These are phyloP conservation scores for Chamaea fasciata DNA, from an alignment of 2,113 vertebrate genomes.

Conservation along the genomic window DNA sequence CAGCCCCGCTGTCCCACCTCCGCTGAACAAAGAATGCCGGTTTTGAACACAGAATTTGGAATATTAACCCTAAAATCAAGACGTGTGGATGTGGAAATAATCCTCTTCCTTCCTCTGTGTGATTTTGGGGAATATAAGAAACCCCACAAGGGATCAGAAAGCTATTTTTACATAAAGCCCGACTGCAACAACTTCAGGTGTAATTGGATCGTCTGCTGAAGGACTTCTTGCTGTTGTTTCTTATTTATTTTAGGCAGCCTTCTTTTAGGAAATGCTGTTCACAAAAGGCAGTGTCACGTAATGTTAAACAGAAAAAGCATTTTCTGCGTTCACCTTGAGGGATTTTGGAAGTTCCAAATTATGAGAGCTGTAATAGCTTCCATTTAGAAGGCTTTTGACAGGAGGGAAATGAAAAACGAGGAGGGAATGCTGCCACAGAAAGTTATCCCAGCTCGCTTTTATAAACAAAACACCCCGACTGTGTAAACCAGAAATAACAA, in stretches of 20 bases:
- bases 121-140: not conserved
- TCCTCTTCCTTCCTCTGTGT: fast-evolving
- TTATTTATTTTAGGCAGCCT: not conserved
- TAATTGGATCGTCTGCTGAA: not conserved
- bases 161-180: not conserved
- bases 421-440: not conserved
- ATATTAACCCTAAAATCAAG: too few relatives aligned
- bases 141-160: not conserved
- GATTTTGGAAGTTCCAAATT: not conserved
- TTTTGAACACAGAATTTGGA: fast-evolving
- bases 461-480: not conserved
- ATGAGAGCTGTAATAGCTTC: not conserved
- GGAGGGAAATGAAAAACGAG: not conserved
- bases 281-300: not conserved
- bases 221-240: not conserved
- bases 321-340: not conserved
- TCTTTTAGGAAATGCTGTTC: not conserved
- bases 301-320: not conserved
- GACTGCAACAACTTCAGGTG: fast-evolving
- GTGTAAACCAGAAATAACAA: not conserved
- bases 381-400: not conserved
- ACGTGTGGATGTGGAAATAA: fast-evolving
- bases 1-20: not conserved
- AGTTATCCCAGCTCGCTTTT: not conserved
- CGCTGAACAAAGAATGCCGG: fast-evolving